A percentile compares a stretch with the other conserved stretches of the same genome.
phyloP scores from a whole-genome alignment of 2,888 invertebrate species.

The Drosophila buzzatii region DNA sequence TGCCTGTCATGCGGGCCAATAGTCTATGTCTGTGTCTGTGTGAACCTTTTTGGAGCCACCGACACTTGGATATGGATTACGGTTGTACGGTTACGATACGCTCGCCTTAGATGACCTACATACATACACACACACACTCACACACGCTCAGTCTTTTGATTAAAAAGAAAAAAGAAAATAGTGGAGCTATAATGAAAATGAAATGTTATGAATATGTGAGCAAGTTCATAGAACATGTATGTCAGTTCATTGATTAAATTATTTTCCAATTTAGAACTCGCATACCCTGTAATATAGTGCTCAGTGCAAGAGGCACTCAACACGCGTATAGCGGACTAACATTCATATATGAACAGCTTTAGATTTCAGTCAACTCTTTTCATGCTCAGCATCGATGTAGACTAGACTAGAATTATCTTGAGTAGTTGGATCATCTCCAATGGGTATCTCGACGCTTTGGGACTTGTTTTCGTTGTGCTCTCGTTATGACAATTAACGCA shows the following conservation, averaged over 20 bases:
- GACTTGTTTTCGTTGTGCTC: background rate
- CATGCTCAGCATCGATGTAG: background rate
- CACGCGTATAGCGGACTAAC: background rate
- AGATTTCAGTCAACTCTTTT: background rate
- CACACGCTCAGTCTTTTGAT: constrained; percentile 57
- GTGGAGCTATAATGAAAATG: constrained; percentile 35
- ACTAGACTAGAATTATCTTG: background rate
- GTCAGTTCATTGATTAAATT: constrained; percentile 62
- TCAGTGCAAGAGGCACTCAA: background rate
- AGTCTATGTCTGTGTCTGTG: constrained; percentile 11
- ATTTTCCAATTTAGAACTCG: constrained; percentile 59
- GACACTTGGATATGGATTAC: constrained; percentile 52
- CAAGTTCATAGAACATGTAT: constrained; percentile 25
- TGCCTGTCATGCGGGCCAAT: constrained; percentile 31
- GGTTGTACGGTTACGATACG: constrained; percentile 50
- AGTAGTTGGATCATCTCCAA: background rate
- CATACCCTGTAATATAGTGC: constrained; percentile 19
- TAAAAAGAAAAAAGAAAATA: constrained; percentile 51
- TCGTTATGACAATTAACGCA: constrained; percentile 20
- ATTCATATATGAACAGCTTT: too few species aligned
- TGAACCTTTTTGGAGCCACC: constrained; percentile 60
- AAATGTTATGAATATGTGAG: constrained; percentile 38
- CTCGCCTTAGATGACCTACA: constrained; percentile 73
- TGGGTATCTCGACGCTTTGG: background rate
- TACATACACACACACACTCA: constrained; percentile 19